Evolutionary conservation across 2,113 vertebrate species (phyloP).

Genomic region (Lonchura striata): DNA sequence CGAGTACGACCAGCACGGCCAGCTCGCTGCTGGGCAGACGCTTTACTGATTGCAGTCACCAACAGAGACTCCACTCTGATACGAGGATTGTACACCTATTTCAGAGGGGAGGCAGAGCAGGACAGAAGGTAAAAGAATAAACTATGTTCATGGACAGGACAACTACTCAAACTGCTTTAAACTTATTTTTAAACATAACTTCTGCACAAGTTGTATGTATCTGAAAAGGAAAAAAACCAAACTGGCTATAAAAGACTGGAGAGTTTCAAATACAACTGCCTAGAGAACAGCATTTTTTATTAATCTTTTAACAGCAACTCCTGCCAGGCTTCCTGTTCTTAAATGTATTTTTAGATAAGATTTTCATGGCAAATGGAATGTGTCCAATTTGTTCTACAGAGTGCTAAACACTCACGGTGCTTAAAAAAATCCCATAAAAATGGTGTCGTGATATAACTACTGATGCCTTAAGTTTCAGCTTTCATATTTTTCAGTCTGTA

Average conservation of each 20-base stretch:
- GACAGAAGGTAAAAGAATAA: not conserved
- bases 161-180: not conserved
- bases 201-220: not conserved
- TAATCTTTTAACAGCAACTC: slow-evolving; percentile 7
- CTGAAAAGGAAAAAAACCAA: not conserved
- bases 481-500: not conserved
- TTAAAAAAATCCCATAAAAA: not conserved
- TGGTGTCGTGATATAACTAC: not conserved
- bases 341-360: not conserved
- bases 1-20: slow-evolving; percentile 95
- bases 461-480: not conserved
- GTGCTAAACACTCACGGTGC: not conserved
- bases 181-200: not conserved
- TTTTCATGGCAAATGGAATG: not conserved
- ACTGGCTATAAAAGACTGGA: not conserved
- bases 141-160: not conserved
- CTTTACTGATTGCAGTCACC: slow-evolving; percentile 98
- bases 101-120: not conserved
- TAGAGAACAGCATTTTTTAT: not conserved
- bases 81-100: slow-evolving; percentile 96
- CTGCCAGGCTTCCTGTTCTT: not conserved
- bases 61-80: slow-evolving; percentile 96
- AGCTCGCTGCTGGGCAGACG: slow-evolving; percentile 96
- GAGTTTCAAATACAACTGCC: not conserved
- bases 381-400: not conserved